phyloP scores from a whole-genome alignment of 1,140 invertebrate species.

The Arion vulgaris region DNA sequence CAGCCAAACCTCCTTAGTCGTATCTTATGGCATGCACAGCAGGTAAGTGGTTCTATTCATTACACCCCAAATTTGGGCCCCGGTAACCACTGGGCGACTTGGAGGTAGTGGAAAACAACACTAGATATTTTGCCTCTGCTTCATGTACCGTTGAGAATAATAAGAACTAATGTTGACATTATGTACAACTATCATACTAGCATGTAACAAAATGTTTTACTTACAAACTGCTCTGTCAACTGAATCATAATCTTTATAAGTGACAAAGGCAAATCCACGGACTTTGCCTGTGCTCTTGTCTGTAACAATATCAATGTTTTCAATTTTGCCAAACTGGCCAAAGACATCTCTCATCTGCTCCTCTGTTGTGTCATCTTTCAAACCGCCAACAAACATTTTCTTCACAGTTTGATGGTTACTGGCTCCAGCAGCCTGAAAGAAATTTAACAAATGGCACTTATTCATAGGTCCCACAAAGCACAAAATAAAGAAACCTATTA shows the following conservation, averaged over 20 bases:
- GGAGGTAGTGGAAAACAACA: too few species aligned
- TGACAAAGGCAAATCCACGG: slow-evolving; percentile 68
- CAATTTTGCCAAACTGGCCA: slow-evolving; percentile 41
- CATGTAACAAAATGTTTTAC: slow-evolving; percentile 30
- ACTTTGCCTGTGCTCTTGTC: slow-evolving; percentile 49
- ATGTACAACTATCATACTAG: too few species aligned
- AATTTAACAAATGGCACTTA: neutral
- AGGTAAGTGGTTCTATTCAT: too few species aligned
- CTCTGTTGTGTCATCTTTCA: slow-evolving; percentile 57
- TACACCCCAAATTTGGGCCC: too few species aligned
- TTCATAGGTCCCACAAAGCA: too few species aligned
- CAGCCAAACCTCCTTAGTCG: too few species aligned
- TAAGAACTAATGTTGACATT: neutral
- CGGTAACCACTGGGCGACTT: too few species aligned
- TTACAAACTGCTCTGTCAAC: slow-evolving; percentile 66
- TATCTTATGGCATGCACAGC: too few species aligned
- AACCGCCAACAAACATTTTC: slow-evolving; percentile 92
- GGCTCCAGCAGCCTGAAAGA: slow-evolving; percentile 34
- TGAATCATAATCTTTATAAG: slow-evolving; percentile 66
- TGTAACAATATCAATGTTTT: slow-evolving; percentile 46
- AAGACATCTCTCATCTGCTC: slow-evolving; percentile 49
- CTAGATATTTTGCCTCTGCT: too few species aligned
- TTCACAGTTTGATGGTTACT: slow-evolving; percentile 60
- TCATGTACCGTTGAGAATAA: too few species aligned
- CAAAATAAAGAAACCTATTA: too few species aligned